A percentile compares a stretch with the other conserved stretches of the same genome.
Conservation (phyloP, 2,797 vertebrate species). For the Botia almorhae region DNA sequence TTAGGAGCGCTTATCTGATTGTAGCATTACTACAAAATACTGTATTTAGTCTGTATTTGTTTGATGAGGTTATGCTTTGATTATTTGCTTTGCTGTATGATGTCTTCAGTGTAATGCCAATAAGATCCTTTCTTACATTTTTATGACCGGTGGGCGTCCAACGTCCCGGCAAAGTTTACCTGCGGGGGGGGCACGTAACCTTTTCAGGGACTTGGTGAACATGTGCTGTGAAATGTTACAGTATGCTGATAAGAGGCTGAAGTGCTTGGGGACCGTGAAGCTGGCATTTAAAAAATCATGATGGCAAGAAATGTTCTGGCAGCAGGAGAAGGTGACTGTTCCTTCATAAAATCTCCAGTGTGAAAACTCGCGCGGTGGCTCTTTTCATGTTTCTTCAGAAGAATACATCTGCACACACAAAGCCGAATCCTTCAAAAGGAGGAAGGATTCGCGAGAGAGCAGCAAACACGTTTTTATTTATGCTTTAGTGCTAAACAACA, state of each 20-base stretch:
- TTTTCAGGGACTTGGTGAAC: conserved; percentile 18
- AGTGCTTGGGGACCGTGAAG: conserved; percentile 35
- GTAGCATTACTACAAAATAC: too few species aligned
- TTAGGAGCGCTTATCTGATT: too few species aligned
- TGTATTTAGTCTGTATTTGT: too few species aligned
- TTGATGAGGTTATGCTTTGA: too few species aligned
- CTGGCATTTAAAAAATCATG: conserved; percentile 38
- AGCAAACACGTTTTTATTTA: conserved; percentile 48
- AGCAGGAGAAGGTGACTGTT: conserved; percentile 19
- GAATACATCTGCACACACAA: conserved; percentile 61
- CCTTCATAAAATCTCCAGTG: not conserved
- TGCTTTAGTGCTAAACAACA: conserved; percentile 65
- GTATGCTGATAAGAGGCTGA: conserved; percentile 43
- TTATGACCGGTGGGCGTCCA: not conserved
- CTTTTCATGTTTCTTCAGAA: conserved; percentile 58
- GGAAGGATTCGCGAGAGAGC: conserved; percentile 65
- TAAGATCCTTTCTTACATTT: not conserved
- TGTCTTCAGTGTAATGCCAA: too few species aligned
- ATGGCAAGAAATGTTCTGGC: not conserved
- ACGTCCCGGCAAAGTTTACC: conserved; percentile 3
- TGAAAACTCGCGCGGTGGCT: conserved; percentile 28
- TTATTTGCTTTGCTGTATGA: too few species aligned
- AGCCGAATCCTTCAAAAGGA: conserved; percentile 54
- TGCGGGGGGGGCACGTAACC: conserved; percentile 16
- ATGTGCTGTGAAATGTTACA: conserved; percentile 30